Conservation (phyloP, 2,888 invertebrate genomes). For the Philopedon plagiatum region DNA sequence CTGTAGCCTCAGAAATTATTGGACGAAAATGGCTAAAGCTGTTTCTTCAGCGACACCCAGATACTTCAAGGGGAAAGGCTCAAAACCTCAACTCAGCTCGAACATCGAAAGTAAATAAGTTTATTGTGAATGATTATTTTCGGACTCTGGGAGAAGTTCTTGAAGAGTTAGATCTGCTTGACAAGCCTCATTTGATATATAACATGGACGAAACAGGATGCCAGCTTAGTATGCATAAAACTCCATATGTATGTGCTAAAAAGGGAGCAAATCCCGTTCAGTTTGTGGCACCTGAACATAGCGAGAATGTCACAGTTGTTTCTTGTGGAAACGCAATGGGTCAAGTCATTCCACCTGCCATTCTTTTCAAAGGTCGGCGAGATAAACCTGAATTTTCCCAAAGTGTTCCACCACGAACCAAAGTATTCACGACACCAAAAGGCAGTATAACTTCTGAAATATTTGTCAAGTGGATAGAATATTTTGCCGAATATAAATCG, state of each 20-base stretch:
- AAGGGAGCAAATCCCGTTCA: slow-evolving; percentile 51
- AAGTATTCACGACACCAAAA: slow-evolving; percentile 55
- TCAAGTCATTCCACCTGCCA: slow-evolving; percentile 57
- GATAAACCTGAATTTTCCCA: slow-evolving; percentile 52
- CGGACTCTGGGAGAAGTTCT: background rate
- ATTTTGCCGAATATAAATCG: slow-evolving; percentile 5
- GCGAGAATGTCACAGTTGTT: slow-evolving; percentile 59
- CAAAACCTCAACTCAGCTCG: background rate
- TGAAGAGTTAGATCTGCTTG: background rate
- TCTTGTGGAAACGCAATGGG: slow-evolving; percentile 59
- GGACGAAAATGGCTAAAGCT: background rate
- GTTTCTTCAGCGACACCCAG: background rate
- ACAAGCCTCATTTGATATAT: slow-evolving; percentile 8
- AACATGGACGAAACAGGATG: slow-evolving; percentile 16
- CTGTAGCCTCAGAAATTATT: slow-evolving; percentile 3
- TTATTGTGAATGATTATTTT: slow-evolving; percentile 9
- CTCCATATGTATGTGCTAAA: background rate
- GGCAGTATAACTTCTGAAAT: slow-evolving; percentile 56
- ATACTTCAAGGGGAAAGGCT: background rate
- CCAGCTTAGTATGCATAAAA: background rate
- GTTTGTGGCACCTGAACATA: slow-evolving; percentile 58
- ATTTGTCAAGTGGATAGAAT: slow-evolving; percentile 45
- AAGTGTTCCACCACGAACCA: slow-evolving; percentile 54
- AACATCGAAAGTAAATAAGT: background rate
- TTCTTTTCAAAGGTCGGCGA: slow-evolving; percentile 58